Conservation (phyloP, 2,113 vertebrate species). For the Trichomycterus rosablanca region DNA sequence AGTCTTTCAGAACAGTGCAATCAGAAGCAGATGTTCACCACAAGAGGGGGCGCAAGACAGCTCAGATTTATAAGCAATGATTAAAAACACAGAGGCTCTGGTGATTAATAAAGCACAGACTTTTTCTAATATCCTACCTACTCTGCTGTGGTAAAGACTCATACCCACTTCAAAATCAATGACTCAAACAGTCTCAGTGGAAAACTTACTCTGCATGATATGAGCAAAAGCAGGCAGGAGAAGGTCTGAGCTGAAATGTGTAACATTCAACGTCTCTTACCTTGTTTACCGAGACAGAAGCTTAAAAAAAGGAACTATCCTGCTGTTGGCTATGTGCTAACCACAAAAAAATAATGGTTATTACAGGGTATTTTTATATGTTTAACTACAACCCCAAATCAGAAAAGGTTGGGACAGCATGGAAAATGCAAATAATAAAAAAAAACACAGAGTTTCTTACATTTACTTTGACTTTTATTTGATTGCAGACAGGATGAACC, state of each 20-base stretch:
- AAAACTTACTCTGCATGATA: not conserved
- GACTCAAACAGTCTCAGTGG: conserved; percentile 9
- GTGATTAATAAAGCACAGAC: conserved; percentile 7
- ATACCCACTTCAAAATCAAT: not conserved
- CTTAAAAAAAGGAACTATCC: too few species aligned
- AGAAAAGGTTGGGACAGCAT: too few species aligned
- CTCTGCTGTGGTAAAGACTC: not conserved
- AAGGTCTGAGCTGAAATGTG: not conserved
- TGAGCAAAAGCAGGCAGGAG: not conserved
- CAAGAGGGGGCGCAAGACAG: conserved; percentile 9
- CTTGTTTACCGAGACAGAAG: too few species aligned
- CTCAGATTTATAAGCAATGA: not conserved
- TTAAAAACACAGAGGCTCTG: not conserved
- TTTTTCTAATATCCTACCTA: conserved; percentile 7
- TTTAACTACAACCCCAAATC: too few species aligned
- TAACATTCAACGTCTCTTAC: not conserved
- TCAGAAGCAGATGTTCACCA: conserved; percentile 18
- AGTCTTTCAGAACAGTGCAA: too few species aligned
- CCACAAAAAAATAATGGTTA: too few species aligned
- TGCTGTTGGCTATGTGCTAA: too few species aligned
- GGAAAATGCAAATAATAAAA: too few species aligned
- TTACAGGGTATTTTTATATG: too few species aligned
- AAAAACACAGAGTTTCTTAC: too few species aligned
- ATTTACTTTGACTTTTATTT: too few species aligned
- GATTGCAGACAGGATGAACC: too few species aligned